These are phyloP conservation scores for Jordanella pulchra DNA, from an alignment of 2,797 vertebrate genomes.

Conservation along the genomic window DNA sequence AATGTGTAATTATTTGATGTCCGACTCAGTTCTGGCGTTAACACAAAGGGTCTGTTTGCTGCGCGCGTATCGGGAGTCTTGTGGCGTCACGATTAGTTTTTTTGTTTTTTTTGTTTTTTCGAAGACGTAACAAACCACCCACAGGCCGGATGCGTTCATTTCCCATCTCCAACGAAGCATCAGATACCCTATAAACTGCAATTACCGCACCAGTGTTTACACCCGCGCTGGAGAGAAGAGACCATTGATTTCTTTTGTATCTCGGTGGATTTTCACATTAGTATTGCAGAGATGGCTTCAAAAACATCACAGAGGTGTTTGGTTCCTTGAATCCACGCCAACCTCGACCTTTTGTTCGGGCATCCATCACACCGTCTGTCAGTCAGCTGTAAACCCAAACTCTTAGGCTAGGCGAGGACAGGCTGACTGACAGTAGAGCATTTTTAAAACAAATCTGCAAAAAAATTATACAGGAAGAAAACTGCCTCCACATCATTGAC, in stretches of 20 bases:
- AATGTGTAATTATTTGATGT: conserved; percentile 6
- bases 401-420: neutral
- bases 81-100: conserved; percentile 36
- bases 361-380: conserved; percentile 10
- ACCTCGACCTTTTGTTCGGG: conserved; percentile 11
- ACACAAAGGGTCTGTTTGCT: conserved; percentile 3
- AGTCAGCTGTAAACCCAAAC: conserved; percentile 11
- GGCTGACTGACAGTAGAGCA: conserved; percentile 1
- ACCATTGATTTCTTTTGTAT: conserved; percentile 38
- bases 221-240: conserved; percentile 23
- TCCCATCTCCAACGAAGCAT: conserved; percentile 37
- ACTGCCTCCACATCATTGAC: conserved; percentile 13
- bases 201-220: conserved; percentile 26
- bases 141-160: conserved; percentile 26
- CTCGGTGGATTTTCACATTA: conserved; percentile 22
- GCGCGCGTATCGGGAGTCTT: conserved; percentile 11
- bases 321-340: neutral
- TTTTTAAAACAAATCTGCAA: conserved; percentile 1
- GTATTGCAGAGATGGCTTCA: conserved; percentile 5
- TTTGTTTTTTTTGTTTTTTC: too few species aligned
- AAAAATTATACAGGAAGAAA: conserved; percentile 14
- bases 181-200: conserved; percentile 43
- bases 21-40: conserved; percentile 9
- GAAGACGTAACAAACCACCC: conserved; percentile 35
- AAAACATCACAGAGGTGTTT: conserved; percentile 10